phyloP scores from a whole-genome alignment of 1,140 invertebrate genomes.

The Zaprionus africanus region DNA sequence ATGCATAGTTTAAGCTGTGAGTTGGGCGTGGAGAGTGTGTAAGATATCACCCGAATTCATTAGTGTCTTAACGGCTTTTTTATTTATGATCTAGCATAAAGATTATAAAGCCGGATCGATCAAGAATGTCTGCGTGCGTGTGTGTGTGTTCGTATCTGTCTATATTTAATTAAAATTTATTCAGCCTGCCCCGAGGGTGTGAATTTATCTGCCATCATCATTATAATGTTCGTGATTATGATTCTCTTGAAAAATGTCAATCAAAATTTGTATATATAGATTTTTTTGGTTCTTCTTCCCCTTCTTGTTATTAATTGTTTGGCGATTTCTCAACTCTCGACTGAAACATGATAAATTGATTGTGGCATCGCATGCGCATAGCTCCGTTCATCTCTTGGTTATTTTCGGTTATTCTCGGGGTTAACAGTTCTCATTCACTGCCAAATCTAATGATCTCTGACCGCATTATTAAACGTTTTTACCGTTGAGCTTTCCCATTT shows the following conservation, averaged over 20 bases:
- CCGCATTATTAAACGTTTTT: constrained; percentile 31
- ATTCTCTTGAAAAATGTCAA: constrained; percentile 63
- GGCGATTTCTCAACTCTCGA: constrained; percentile 32
- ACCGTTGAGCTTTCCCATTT: constrained; percentile 15
- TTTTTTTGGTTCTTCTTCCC: background rate
- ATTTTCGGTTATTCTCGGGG: constrained; percentile 18
- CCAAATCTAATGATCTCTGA: constrained; percentile 26
- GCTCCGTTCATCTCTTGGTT: constrained; percentile 11
- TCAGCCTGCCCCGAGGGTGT: constrained; percentile 66
- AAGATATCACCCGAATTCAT: constrained; percentile 67
- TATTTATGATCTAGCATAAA: constrained; percentile 58
- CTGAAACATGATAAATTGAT: constrained; percentile 43
- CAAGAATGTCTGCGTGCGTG: background rate
- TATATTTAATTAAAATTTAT: constrained; percentile 68
- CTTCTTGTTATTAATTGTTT: constrained; percentile 60
- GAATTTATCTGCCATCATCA: constrained; percentile 75
- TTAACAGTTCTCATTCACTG: constrained; percentile 20
- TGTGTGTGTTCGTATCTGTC: background rate
- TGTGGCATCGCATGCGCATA: background rate
- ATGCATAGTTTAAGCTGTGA: constrained; percentile 19
- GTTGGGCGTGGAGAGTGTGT: constrained; percentile 32
- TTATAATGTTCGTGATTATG: constrained; percentile 41
- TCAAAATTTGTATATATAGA: constrained; percentile 53
- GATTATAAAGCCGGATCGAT: constrained; percentile 11
- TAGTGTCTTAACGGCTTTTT: constrained; percentile 71